Conservation (phyloP, 2,888 invertebrate species). For the Neuroscelio doddi region DNA sequence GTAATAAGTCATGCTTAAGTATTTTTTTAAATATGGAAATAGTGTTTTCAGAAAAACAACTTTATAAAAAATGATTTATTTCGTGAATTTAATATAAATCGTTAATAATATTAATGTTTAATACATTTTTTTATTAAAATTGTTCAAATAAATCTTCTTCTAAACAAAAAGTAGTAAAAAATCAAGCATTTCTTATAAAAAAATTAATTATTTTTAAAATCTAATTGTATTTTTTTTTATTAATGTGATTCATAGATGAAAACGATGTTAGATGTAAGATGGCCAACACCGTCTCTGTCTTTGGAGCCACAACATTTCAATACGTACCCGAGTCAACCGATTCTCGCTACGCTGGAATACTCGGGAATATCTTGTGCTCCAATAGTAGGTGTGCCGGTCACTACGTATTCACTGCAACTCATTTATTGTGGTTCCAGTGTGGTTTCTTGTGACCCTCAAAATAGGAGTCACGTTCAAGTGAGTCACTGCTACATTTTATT, state of each 20-base stretch:
- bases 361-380: conserved; percentile 80
- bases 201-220: too few species aligned
- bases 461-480: conserved; percentile 73
- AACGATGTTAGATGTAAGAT: conserved; percentile 82
- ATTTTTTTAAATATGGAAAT: too few species aligned
- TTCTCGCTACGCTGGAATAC: conserved; percentile 84
- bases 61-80: too few species aligned
- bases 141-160: too few species aligned
- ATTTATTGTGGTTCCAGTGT: conserved; percentile 86
- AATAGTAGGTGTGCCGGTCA: conserved; percentile 72
- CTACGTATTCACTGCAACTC: conserved; percentile 79
- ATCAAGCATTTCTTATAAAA: too few species aligned
- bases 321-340: conserved; percentile 85
- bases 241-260: conserved; percentile 58
- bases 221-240: too few species aligned
- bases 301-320: conserved; percentile 84
- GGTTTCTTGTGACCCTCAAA: conserved; percentile 79
- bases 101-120: too few species aligned
- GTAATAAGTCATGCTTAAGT: too few species aligned
- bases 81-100: too few species aligned
- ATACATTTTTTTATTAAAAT: too few species aligned
- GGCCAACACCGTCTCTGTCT: conserved; percentile 83
- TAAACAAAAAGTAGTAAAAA: too few species aligned
- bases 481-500: conserved; percentile 5
- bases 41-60: too few species aligned